phyloP scores from a whole-genome alignment of 2,113 vertebrate species.

The Coracopsis vasa region DNA sequence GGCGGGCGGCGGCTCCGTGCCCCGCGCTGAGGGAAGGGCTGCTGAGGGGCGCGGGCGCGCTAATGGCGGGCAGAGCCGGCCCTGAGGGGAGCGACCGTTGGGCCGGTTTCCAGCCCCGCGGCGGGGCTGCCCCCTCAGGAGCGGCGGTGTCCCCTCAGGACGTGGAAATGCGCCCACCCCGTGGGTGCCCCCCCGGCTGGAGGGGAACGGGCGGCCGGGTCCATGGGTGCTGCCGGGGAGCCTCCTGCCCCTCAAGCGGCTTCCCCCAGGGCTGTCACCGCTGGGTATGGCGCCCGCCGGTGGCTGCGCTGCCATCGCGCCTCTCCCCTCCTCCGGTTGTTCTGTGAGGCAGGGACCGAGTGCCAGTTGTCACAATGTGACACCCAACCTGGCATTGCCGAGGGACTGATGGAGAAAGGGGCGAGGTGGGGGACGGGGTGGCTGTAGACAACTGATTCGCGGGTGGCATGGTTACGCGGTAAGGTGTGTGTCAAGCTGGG shows the following conservation, averaged over 20 bases:
- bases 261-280: neutral
- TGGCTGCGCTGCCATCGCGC: neutral
- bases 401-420: neutral
- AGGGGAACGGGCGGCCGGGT: neutral
- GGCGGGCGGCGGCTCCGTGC: neutral
- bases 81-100: neutral
- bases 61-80: neutral
- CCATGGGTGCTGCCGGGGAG: neutral
- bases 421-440: neutral
- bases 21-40: neutral
- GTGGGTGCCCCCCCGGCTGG: rapidly evolving
- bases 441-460: rapidly evolving
- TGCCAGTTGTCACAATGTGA: neutral
- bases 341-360: neutral
- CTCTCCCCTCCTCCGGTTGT: neutral
- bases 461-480: neutral
- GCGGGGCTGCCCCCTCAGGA: too few relatives aligned
- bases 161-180: neutral
- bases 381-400: neutral
- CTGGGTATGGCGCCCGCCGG: neutral
- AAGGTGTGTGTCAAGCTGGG: neutral
- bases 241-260: neutral
- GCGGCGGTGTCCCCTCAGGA: neutral
- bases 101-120: neutral
- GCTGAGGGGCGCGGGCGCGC: neutral